A percentile compares a stretch with the other conserved stretches of the same genome.
Evolutionary conservation across 2,113 vertebrate genomes (phyloP).

Genomic region (Nannospalax galili): DNA sequence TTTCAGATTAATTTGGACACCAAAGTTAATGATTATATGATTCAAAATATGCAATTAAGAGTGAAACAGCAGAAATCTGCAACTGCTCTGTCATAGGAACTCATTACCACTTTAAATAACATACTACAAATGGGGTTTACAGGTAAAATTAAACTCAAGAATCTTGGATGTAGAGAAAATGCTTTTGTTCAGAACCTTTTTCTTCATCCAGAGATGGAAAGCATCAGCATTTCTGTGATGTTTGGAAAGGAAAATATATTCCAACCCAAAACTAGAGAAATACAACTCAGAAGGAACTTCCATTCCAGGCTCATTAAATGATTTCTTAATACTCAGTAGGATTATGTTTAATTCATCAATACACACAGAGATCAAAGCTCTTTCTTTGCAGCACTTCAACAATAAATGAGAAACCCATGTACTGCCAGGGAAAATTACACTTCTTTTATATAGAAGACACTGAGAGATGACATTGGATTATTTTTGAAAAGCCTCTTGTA

Average conservation of each 20-base stretch:
- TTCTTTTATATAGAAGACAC: slow-evolving; percentile 4
- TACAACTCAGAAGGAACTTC: not conserved
- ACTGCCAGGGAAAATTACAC: not conserved
- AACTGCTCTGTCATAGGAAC: not conserved
- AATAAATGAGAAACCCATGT: not conserved
- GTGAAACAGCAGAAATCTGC: not conserved
- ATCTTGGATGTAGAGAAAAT: not conserved
- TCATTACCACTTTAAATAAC: not conserved
- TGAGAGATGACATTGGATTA: not conserved
- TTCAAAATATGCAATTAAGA: not conserved
- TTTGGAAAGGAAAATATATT: slow-evolving; percentile 14
- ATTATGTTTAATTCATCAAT: not conserved
- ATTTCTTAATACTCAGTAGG: not conserved
- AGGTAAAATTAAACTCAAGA: not conserved
- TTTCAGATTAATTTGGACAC: not conserved
- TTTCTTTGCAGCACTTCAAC: not conserved
- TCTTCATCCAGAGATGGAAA: not conserved
- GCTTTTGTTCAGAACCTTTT: not conserved
- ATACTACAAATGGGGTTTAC: not conserved
- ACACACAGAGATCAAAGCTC: not conserved
- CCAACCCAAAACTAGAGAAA: not conserved
- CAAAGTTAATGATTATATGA: not conserved
- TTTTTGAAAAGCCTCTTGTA: not conserved
- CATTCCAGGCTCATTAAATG: not conserved
- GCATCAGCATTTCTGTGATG: not conserved